A percentile compares a stretch with the other conserved stretches of the same genome.
phyloP scores from a whole-genome alignment of 2,113 vertebrate genomes.

The Engraulis encrasicolus region DNA sequence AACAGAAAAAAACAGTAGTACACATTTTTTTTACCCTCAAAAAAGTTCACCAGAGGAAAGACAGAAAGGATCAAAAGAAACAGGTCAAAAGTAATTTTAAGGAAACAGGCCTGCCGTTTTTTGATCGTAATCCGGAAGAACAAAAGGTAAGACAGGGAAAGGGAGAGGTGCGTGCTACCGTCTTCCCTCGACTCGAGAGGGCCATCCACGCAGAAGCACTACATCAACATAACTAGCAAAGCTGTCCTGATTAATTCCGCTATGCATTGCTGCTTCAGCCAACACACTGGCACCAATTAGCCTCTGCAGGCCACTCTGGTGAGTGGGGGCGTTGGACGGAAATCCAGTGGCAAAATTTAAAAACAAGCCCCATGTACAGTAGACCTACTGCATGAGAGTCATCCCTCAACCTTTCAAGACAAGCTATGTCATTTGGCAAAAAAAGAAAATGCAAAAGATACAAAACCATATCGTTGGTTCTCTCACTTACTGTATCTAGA shows the following conservation, averaged over 20 bases:
- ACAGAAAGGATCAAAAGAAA: neutral
- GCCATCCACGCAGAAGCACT: neutral
- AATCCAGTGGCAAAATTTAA: neutral
- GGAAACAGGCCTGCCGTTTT: neutral
- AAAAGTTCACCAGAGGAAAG: neutral
- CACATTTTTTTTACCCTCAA: neutral
- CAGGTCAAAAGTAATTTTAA: neutral
- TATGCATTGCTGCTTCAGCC: neutral
- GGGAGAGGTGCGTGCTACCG: neutral
- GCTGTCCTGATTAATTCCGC: neutral
- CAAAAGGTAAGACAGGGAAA: neutral
- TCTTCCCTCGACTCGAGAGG: neutral
- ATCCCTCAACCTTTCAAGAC: too few species aligned
- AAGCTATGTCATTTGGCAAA: too few species aligned
- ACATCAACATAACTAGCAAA: slow-evolving; percentile 11
- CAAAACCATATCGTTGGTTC: neutral
- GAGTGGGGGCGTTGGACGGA: neutral
- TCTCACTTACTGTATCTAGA: too few species aligned
- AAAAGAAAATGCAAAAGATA: too few species aligned
- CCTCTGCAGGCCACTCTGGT: neutral
- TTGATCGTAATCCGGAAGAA: neutral
- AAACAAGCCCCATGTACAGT: neutral
- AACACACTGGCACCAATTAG: neutral
- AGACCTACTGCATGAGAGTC: neutral
- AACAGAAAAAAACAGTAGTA: neutral